phyloP scores from a whole-genome alignment of 2,888 invertebrate species.

The Conus canariensis region DNA sequence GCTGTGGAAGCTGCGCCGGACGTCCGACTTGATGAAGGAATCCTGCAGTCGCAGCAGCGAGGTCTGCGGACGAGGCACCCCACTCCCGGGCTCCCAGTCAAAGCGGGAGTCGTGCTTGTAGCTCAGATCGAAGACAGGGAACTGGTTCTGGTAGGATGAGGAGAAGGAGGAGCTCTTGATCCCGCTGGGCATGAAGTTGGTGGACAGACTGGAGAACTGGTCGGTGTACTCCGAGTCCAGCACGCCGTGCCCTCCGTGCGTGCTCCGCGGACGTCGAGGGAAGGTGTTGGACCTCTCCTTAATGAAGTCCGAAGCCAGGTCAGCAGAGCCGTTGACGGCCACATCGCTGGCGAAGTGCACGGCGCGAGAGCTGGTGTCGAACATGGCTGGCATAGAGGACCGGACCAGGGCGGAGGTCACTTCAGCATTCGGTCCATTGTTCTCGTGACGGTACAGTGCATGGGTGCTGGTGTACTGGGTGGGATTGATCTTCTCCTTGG shows the following conservation, averaged over 20 bases:
- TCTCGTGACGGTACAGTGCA: constrained; percentile 60
- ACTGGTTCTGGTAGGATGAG: constrained; percentile 66
- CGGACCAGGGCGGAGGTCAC: not conserved
- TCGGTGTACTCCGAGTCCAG: constrained; percentile 62
- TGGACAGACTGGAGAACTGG: constrained; percentile 64
- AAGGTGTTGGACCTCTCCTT: not conserved
- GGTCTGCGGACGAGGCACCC: constrained; percentile 70
- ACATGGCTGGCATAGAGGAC: constrained; percentile 25
- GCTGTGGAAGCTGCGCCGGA: constrained; percentile 66
- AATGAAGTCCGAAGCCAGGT: not conserved
- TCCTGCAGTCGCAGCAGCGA: constrained; percentile 71
- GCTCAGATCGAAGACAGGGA: constrained; percentile 62
- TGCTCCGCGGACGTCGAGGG: constrained; percentile 53
- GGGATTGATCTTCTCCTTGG: constrained; percentile 50
- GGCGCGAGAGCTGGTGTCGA: constrained; percentile 34
- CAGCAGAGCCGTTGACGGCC: not conserved
- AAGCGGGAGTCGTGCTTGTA: constrained; percentile 70
- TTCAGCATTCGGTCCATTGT: constrained; percentile 45
- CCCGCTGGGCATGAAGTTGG: constrained; percentile 65
- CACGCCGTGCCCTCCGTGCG: constrained; percentile 37
- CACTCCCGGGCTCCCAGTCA: constrained; percentile 70
- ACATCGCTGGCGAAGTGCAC: constrained; percentile 15
- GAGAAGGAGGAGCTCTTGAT: constrained; percentile 56
- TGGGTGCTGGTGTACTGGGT: constrained; percentile 68
- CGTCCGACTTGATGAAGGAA: constrained; percentile 70